These are phyloP conservation scores for Sussaba pulchella DNA, from an alignment of 2,888 invertebrate genomes.

Conservation along the genomic window DNA sequence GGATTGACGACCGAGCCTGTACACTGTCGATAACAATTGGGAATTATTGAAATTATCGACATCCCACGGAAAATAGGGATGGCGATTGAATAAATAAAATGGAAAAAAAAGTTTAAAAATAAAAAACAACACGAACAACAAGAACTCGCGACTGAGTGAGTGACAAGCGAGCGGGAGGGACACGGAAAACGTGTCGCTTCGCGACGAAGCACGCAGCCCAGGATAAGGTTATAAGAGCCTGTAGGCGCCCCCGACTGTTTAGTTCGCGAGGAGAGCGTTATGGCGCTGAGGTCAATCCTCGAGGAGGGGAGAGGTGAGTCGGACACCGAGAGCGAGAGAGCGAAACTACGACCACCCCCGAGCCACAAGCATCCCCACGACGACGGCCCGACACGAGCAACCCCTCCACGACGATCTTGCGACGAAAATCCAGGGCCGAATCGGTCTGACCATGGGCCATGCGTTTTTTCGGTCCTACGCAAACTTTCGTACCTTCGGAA, in stretches of 20 bases:
- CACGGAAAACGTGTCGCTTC: constrained; percentile 68
- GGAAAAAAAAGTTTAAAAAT: background rate
- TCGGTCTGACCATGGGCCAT: constrained; percentile 18
- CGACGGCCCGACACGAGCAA: constrained; percentile 46
- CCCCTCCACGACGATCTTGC: constrained; percentile 40
- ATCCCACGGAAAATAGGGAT: constrained; percentile 6
- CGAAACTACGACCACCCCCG: constrained; percentile 62
- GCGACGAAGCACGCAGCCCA: constrained; percentile 68
- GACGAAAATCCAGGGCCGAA: constrained; percentile 49
- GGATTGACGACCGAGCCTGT: too few species aligned
- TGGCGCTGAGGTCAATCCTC: constrained; percentile 74
- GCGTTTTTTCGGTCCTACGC: background rate
- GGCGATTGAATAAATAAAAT: background rate
- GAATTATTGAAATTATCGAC: too few species aligned
- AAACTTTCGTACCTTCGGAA: too few species aligned
- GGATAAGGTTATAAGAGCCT: constrained; percentile 73
- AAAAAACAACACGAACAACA: too few species aligned
- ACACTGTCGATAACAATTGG: too few species aligned
- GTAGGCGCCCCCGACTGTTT: constrained; percentile 63
- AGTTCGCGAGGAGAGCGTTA: constrained; percentile 75
- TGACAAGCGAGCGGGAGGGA: constrained; percentile 53
- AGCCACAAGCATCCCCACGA: constrained; percentile 26
- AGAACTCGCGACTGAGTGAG: constrained; percentile 54
- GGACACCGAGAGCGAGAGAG: constrained; percentile 63
- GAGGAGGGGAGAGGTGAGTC: constrained; percentile 42